Evolutionary conservation across 2,113 vertebrate species (phyloP).

Genomic region (Lepisosteus osseus): DNA sequence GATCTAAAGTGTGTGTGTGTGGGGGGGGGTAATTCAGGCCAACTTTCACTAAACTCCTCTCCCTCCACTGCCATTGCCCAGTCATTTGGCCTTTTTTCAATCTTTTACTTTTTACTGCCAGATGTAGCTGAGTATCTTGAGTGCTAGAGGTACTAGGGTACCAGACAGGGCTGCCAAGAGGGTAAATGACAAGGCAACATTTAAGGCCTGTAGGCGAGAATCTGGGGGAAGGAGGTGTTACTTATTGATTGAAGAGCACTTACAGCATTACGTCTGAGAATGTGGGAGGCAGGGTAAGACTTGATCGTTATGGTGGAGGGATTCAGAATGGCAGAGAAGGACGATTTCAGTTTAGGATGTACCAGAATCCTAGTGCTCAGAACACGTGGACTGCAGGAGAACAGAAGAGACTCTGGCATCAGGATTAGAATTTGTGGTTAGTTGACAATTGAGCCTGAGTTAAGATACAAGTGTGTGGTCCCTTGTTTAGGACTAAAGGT

Average conservation of each 20-base stretch:
- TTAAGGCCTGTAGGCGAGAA: too few species aligned
- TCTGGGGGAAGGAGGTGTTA: too few species aligned
- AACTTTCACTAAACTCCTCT: constrained; percentile 53
- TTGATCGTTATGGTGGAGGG: background rate
- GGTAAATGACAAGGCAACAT: too few species aligned
- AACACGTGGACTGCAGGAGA: background rate
- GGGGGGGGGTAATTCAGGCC: constrained; percentile 46
- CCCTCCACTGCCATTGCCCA: constrained; percentile 29
- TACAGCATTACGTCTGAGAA: too few species aligned
- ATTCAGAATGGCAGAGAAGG: background rate
- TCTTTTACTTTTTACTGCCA: constrained; percentile 14
- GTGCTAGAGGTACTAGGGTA: background rate
- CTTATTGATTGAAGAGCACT: too few species aligned
- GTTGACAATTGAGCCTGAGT: too few species aligned
- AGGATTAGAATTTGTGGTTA: background rate
- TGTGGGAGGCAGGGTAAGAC: background rate
- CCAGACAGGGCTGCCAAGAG: too few species aligned
- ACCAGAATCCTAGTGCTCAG: background rate
- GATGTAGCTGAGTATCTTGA: constrained; percentile 3
- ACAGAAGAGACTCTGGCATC: background rate
- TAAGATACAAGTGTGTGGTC: background rate
- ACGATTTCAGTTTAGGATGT: background rate
- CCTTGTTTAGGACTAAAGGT: background rate
- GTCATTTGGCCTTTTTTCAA: constrained; percentile 12
- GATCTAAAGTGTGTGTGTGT: constrained; percentile 38